phyloP scores from a whole-genome alignment of 2,888 invertebrate species.

The Campaea margaritaria region DNA sequence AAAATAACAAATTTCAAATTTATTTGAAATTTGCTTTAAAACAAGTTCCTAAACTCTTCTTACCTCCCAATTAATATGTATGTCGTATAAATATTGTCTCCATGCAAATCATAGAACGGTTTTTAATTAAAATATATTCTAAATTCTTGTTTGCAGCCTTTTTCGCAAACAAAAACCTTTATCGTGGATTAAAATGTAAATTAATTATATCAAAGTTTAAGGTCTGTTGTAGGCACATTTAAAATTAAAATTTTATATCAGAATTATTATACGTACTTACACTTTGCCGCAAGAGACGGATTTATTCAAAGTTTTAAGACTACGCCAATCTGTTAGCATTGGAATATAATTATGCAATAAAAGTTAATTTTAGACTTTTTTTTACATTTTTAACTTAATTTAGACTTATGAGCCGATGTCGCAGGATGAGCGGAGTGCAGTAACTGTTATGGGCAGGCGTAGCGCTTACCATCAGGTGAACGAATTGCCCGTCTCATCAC shows the following conservation, averaged over 20 bases:
- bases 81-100: conserved; percentile 3
- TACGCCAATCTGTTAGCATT: no score
- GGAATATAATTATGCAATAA: no score
- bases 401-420: no score
- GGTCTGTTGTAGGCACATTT: conserved; percentile 33
- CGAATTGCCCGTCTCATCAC: no score
- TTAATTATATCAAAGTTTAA: conserved; percentile 39
- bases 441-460: no score
- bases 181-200: conserved; percentile 47
- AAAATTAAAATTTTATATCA: conserved; percentile 27
- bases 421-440: no score
- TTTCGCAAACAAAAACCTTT: conserved; percentile 39
- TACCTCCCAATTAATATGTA: conserved; percentile 1
- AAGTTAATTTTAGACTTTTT: no score
- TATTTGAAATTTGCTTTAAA: no score
- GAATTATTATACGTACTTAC: background rate
- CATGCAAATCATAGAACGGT: conserved; percentile 3
- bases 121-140: conserved; percentile 12
- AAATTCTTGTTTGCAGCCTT: conserved; percentile 32
- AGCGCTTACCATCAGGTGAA: no score
- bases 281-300: background rate
- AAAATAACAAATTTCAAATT: no score
- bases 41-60: background rate
- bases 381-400: no score
- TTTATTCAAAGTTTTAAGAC: background rate